Conservation (phyloP, 2,113 vertebrate species). For the Pipa parva region DNA sequence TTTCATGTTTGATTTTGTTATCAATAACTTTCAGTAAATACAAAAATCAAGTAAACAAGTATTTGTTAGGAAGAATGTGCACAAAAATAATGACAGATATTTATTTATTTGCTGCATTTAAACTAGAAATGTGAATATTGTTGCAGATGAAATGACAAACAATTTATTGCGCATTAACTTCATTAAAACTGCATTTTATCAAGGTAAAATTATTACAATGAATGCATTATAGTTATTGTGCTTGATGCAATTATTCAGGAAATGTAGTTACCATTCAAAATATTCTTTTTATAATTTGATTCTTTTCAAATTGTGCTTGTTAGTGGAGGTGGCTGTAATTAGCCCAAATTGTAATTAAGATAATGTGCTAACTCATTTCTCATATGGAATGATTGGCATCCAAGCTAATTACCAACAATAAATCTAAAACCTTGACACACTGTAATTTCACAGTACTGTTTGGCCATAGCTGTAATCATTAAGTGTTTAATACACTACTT, state of each 20-base stretch:
- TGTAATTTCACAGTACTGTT: slow-evolving; percentile 26
- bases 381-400: slow-evolving; percentile 7
- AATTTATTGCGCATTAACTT: no score
- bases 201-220: background rate
- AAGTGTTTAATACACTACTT: background rate
- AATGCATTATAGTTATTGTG: background rate
- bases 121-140: no score
- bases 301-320: slow-evolving; percentile 4
- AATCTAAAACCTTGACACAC: slow-evolving; percentile 23
- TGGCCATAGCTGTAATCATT: slow-evolving; percentile 7
- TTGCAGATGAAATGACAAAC: no score
- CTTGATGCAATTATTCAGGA: background rate
- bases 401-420: slow-evolving; percentile 23
- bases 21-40: no score
- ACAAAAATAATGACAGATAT: no score
- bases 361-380: slow-evolving; percentile 18
- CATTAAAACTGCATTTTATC: no score
- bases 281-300: slow-evolving; percentile 15
- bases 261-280: slow-evolving; percentile 4
- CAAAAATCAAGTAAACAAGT: no score
- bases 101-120: no score
- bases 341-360: slow-evolving; percentile 24
- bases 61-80: no score
- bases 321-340: slow-evolving; percentile 15
- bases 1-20: no score